These are phyloP conservation scores for Pocillopora grandis DNA, from an alignment of 92 coral and sea anemone species.

Conservation along the genomic window DNA sequence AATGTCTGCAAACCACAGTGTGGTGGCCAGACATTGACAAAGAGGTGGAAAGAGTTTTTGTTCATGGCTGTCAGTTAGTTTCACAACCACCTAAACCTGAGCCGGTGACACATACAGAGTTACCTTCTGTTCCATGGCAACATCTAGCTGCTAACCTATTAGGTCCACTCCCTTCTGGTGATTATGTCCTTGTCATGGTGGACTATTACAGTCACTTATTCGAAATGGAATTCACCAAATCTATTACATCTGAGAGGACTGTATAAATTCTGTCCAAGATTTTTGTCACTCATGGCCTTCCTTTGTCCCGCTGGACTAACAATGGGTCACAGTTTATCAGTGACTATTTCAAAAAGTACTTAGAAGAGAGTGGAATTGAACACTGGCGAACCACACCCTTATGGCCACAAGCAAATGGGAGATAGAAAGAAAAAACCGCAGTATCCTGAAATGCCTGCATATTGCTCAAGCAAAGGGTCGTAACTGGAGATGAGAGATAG, in stretches of 20 bases:
- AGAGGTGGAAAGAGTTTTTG: slow-evolving; percentile 29
- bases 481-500: slow-evolving; percentile 20
- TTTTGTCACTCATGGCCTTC: slow-evolving; percentile 1
- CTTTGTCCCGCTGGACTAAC: slow-evolving; percentile 11
- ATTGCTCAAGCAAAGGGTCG: slow-evolving; percentile 55
- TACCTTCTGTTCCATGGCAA: slow-evolving; percentile 39
- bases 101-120: slow-evolving; percentile 27
- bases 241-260: slow-evolving; percentile 11
- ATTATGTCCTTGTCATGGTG: slow-evolving; percentile 18
- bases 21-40: slow-evolving; percentile 1
- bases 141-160: slow-evolving; percentile 41
- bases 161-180: slow-evolving; percentile 51
- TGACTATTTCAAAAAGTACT: slow-evolving; percentile 23
- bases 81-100: slow-evolving; percentile 9
- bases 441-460: slow-evolving; percentile 40
- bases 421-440: slow-evolving; percentile 41
- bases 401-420: slow-evolving; percentile 21
- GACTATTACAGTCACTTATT: slow-evolving; percentile 8
- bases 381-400: slow-evolving; percentile 44
- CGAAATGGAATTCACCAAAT: slow-evolving; percentile 11
- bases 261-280: slow-evolving; percentile 9
- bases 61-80: slow-evolving; percentile 42
- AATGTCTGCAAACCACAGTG: slow-evolving; percentile 17
- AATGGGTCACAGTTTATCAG: slow-evolving; percentile 36
- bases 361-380: slow-evolving; percentile 39